A percentile compares a stretch with the other conserved stretches of the same genome.
These are phyloP conservation scores for Lichenostomus cassidix DNA, from an alignment of 2,113 vertebrate species.

Conservation along the genomic window DNA sequence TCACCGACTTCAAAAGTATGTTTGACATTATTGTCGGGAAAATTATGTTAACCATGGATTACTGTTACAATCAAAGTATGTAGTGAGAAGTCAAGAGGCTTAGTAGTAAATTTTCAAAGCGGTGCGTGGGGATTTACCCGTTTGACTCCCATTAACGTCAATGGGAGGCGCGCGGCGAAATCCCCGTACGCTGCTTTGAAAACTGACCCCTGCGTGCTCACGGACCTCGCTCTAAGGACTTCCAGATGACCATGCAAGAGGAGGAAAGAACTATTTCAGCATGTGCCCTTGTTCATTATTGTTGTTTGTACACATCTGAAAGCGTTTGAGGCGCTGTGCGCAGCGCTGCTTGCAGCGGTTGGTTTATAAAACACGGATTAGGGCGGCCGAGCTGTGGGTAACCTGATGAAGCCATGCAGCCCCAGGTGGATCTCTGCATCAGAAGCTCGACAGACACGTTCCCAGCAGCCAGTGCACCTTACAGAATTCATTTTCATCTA, in stretches of 20 bases:
- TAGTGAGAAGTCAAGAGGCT: slow-evolving; percentile 72
- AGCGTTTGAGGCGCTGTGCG: slow-evolving; percentile 5
- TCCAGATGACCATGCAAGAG: slow-evolving; percentile 52
- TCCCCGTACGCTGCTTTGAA: slow-evolving; percentile 55
- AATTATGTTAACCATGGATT: slow-evolving; percentile 78
- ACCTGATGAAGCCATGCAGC: accelerated
- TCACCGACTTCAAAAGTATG: slow-evolving; percentile 75
- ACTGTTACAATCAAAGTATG: slow-evolving; percentile 77
- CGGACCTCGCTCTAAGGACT: slow-evolving; percentile 64
- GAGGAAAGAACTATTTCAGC: slow-evolving; percentile 40
- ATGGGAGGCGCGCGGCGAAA: slow-evolving; percentile 58
- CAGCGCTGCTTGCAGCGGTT: not conserved
- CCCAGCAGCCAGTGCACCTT: not conserved
- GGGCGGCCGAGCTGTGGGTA: not conserved
- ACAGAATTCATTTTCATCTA: not conserved
- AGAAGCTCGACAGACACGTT: not conserved
- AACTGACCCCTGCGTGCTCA: slow-evolving; percentile 55
- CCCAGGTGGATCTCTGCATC: not conserved
- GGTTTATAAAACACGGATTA: not conserved
- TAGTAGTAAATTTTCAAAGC: slow-evolving; percentile 73
- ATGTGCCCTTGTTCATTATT: slow-evolving; percentile 25
- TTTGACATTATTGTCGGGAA: slow-evolving; percentile 77
- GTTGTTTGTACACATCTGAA: slow-evolving; percentile 65
- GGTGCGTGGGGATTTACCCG: slow-evolving; percentile 66
- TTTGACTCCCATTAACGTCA: slow-evolving; percentile 69